Evolutionary conservation across 2,113 vertebrate genomes (phyloP), one percentile per base, ranked within the genome.

Genomic region (Zingel zingel): DNA sequence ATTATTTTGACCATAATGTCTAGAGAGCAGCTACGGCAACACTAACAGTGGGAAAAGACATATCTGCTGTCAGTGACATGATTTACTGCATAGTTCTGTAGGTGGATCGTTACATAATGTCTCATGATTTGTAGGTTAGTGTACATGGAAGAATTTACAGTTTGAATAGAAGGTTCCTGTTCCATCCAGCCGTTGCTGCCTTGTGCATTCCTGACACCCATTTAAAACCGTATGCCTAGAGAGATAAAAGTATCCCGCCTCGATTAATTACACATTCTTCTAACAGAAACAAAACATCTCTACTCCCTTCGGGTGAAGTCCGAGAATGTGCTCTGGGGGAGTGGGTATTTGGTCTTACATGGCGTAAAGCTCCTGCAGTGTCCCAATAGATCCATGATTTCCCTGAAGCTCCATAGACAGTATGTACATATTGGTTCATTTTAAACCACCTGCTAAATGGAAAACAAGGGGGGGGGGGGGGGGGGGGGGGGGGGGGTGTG

Each of bases 181-280:
- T 63, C 56, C 30, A 58, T 39, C 33, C 77, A 82, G 19, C 33
- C 74, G 59, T 59, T 77, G n/a, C 19, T 43, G 39, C 39, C 39
- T 45, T 59, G n/a, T 47, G 64, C 50, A 80, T 72, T 76, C 50
- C 27, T 62, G 48, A 23, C 54, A 63, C 12, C 30, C 47, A 51
- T 68, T 80, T 47, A 65, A 86, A 75, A 73, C 8, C 0, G 4
- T 21, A 54, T n/a, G 27, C 8, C 33, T 33, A 23, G n/a, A 39
- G 57, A 59, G 45, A 83, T 54, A 23, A 61, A 82, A 84, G 45
- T 66, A 57, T 68, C 54, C 27, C 50, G 23, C 4, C 51, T 58
- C 0, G 4, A 30, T 79, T 79, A 74, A 81, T 63, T 48, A 72
- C 64, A 80, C 48, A 70, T 68, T 68, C n/a, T 64, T 36, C n/a